Evolutionary conservation across 2,113 vertebrate genomes (phyloP).

Genomic region (Oreochromis tanganicae): DNA sequence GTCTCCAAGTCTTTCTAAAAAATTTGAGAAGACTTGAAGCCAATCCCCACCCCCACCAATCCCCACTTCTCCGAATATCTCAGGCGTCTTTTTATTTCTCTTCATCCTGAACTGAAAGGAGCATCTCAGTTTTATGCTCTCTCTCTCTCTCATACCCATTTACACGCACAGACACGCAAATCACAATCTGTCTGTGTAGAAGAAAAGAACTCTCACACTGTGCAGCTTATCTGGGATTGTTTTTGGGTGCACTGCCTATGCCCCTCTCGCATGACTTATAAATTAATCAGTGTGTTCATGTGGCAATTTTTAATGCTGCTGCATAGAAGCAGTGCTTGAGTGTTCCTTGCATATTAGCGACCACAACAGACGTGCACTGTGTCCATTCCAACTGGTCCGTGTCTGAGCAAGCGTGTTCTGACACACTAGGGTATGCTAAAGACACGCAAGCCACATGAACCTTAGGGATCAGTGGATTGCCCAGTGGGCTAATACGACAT

Average conservation of each 20-base stretch:
- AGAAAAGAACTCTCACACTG: neutral
- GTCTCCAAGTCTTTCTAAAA: neutral
- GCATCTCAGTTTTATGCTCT: neutral
- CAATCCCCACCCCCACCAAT: rapidly evolving
- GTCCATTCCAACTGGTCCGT: neutral
- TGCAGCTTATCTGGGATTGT: neutral
- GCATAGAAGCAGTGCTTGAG: neutral
- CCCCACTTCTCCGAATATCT: neutral
- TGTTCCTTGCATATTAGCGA: neutral
- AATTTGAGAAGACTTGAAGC: neutral
- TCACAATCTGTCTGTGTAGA: neutral
- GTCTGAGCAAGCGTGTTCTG: neutral
- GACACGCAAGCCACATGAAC: neutral
- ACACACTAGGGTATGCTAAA: neutral
- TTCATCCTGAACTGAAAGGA: neutral
- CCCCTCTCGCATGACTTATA: neutral
- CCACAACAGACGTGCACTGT: neutral
- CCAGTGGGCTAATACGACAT: too few relatives aligned
- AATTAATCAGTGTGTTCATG: neutral
- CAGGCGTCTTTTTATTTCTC: neutral
- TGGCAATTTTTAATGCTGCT: neutral
- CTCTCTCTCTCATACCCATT: neutral
- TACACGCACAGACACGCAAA: neutral
- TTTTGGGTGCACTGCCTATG: neutral
- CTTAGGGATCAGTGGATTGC: neutral